Evolutionary conservation across 2,113 vertebrate species (phyloP).

Genomic region (Eretmochelys imbricata): DNA sequence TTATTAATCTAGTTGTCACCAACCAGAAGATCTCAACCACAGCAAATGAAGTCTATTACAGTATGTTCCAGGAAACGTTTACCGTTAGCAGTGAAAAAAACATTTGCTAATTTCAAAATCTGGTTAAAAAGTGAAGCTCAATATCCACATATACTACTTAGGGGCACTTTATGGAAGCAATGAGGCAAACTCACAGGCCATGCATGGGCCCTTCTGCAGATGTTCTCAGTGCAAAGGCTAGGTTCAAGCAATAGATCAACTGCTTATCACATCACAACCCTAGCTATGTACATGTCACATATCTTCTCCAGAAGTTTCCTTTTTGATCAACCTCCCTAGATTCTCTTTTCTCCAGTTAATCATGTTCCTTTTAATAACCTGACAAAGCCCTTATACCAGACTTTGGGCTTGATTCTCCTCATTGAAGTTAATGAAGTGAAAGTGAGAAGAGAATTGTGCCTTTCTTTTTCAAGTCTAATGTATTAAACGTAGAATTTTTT

Average conservation of each 20-base stretch:
- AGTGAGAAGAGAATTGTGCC: fast-evolving
- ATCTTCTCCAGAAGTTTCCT: background rate
- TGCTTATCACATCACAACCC: background rate
- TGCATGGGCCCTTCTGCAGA: background rate
- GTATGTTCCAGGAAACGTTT: background rate
- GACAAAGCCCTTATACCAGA: background rate
- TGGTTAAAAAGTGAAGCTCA: background rate
- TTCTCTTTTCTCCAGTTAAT: background rate
- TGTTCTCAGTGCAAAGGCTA: background rate
- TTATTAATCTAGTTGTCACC: background rate
- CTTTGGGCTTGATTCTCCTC: background rate
- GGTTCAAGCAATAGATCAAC: background rate
- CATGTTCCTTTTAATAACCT: background rate
- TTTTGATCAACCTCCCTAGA: background rate
- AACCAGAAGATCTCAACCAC: background rate
- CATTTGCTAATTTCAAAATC: background rate
- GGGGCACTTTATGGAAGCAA: background rate
- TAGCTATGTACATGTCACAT: background rate
- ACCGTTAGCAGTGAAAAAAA: fast-evolving
- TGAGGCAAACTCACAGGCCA: background rate
- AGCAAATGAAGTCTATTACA: background rate
- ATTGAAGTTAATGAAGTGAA: background rate
- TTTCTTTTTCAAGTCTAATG: background rate
- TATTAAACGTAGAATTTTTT: background rate
- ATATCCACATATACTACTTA: background rate